Evolutionary conservation across 2,113 vertebrate genomes (phyloP), one percentile per base, ranked within the genome.

Genomic region (Cettia cetti): DNA sequence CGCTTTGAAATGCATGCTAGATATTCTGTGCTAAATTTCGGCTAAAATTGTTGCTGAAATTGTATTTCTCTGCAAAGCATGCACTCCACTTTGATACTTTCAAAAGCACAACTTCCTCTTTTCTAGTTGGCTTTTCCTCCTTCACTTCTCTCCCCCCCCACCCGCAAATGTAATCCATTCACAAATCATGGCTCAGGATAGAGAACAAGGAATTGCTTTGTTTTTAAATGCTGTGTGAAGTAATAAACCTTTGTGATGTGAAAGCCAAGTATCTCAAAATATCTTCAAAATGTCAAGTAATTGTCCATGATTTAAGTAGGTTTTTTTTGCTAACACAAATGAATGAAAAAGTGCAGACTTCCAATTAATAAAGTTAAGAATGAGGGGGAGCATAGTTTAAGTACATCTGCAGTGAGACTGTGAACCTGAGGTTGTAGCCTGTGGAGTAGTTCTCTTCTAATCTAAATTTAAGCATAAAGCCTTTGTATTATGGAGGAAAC

Each of bases 131-230:
- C 63, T 70, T 71, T 14, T 3, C 5, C 8, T 61, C 12, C 30
- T 31, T 33, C 16, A 1, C 6, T 14, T 18, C 9, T 22, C 3
- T 3, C 16, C 15, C 6, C 35, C 20, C 2, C n/a, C 17, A 2
- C 11, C 10, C 22, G 4, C 28, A 49, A n/a, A 10, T 45, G 57
- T 66, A 90, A 83, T 71, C 92, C 92, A 94, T 95, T 97, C 90
- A 92, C 42, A 93, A 95, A 91, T 86, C 71, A 2, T 71, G 82
- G 63, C 82, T 93, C 59, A 40, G 63, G 68, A 24, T 18, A 39
- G 87, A 61, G 85, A 94, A 93, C 84, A 95, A 94, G 87, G 88
- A 79, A 88, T 90, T 69, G 75, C 88, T 96, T 96, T 96, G 92
- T 92, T 90, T 91, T 92, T 64, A 78, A 90, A 52, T n/a, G 14